Evolutionary conservation across 2,888 invertebrate species (phyloP), one percentile per base, ranked within the genome.

Genomic region (Mayetiola destructor): DNA sequence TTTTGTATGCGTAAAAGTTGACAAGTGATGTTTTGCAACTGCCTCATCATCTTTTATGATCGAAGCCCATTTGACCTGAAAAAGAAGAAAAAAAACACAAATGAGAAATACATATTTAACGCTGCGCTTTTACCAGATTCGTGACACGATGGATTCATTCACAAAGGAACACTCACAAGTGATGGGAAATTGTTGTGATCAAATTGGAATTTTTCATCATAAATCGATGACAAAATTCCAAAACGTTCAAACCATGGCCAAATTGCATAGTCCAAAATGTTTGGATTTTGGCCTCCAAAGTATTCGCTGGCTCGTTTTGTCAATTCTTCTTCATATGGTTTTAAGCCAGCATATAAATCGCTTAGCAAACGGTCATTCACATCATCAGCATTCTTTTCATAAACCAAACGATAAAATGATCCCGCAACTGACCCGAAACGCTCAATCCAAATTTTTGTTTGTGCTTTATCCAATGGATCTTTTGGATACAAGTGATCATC

Each of bases 221-320:
- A 78, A 48, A 82, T 66, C 21, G 81, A 67, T 64, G 76, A 74
- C 0, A 87, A 72, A 42, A 85, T 63, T 14, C 65, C 60, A 3
- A 68, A 61, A 36, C 72, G 68, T 68, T 90, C 89, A 64, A 85
- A 79, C 84, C 88, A 89, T 2, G 89, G 89, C 88, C 88, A 89
- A 62, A 89, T 80, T 77, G 88, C 87, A 63, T 82, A 84, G 68
- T 90, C 89, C 56, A 88, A 72, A 77, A 85, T 80, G 52, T 88
- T 88, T 1, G 88, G 85, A 58, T 78, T 77, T 56, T 73, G 72
- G 0, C 87, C 86, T 59, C 80, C 76, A 62, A 86, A 80, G 68
- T 77, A 89, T 56, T 75, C 75, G 1, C 80, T 80, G 20, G 77
- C 78, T 55, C 88, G 77, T 21, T 71, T 71, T 27, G 67, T 68